Evolutionary conservation across 2,113 vertebrate species (phyloP), one percentile per base, ranked within the genome.

Genomic region (Synchiropus splendidus): DNA sequence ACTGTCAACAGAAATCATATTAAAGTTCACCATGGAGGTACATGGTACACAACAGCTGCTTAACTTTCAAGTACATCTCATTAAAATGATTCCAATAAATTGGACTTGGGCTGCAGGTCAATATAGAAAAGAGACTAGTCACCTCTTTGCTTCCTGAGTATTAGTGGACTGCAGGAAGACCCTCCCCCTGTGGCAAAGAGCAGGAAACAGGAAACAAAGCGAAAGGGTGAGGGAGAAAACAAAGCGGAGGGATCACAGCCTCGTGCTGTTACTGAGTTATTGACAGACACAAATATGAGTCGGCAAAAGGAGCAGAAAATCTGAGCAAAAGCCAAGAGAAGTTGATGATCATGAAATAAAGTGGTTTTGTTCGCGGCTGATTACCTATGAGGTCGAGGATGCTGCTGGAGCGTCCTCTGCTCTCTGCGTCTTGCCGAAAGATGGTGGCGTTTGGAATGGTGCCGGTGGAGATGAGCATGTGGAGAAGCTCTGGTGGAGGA

Each of bases 131-230:
- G 40, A 64, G 34, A 53, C 36, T 16, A 67, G 64, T 97, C 91
- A 98, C 95, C 95, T 98, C 92, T 96, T 79, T 85, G 91, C 71
- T 93, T 98, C 84, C 92, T 92, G 50, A 89, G 81, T 74, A 97
- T 76, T 66, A 91, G 87, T 77, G 95, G 95, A 83, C 94, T 97
- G 91, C 88, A 92, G 66, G 92, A 89, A 81, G 92, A 90, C 77
- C 87, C 90, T 82, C 91, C 92, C 85, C 91, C 92, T 51, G 89
- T 92, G 95, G 89, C 62, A 85, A 83, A 80, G 77, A 80, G 86
- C 71, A 89, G 83, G 88, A n/a, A 67, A 54, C 61, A 31, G 62
- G 42, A 88, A 77, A 74, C 79, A 80, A 62, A 70, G 87, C 84
- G 42, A 82, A 39, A 30, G 60, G 37, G 48, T 75, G 49, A 64